Evolutionary conservation across 2,888 invertebrate species (phyloP), one percentile per base, ranked within the genome.

Genomic region (Lepidonotus clava): DNA sequence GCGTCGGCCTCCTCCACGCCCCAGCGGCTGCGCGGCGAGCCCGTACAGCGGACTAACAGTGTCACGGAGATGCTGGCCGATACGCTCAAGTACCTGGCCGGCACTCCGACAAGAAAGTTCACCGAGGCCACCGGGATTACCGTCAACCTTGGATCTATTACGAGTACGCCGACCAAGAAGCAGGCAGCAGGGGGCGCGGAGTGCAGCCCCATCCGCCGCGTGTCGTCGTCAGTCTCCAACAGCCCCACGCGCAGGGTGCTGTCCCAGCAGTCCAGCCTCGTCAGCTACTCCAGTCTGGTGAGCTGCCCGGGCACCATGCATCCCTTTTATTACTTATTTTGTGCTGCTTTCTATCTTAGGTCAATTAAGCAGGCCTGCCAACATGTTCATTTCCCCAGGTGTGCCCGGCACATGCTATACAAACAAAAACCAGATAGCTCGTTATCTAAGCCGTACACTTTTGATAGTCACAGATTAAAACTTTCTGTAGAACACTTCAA

Each of bases 41-140:
- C 66, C 11, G 46, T 46, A 1, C 41, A 28, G 18, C 80, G 80
- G 46, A 80, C 80, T 41, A 80, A 80, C 51, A 80, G 80, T 46
- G 80, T 80, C 51, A 80, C 80, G 46, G 80, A 80, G 46, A 80
- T 80, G 80, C 80, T 80, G 4, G 80, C 80, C 28, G 80, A 80
- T 34, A 80, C 80, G 80, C 80, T 80, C 51, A 80, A 80, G 32
- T 80, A 80, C 80, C 51, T 80, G 80, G 80, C 80, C 46, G 46
- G 51, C 46, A 80, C 80, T 5, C 80, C 80, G 28, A 80, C 24
- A 24, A 41, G 80, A 24, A 80, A 80, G 46, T 80, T 80, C 80
- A 34, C 80, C 41, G 80, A 80, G 80, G 80, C 80, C 1, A 80
- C 80, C 14, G 80, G 80, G 32, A 80, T 80, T 80, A 80, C 46